These are phyloP conservation scores for Mionectes olivaceus DNA, from an alignment of 2,797 vertebrate species.

Conservation along the genomic window DNA sequence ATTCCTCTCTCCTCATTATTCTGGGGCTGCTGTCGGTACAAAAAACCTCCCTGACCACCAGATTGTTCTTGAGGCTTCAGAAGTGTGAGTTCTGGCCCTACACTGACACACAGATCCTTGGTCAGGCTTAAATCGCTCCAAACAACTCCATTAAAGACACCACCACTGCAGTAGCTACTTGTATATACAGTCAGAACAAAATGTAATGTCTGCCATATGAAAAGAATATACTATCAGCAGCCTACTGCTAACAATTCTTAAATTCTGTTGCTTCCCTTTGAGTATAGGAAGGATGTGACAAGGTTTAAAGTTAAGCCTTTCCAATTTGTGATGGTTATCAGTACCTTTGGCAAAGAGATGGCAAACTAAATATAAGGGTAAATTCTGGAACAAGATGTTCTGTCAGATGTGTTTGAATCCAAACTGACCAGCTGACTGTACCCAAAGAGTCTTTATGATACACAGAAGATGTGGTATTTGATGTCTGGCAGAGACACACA, in stretches of 20 bases:
- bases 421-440: background rate
- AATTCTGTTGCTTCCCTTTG: background rate
- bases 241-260: background rate
- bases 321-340: background rate
- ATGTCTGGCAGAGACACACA: background rate
- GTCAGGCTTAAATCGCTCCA: background rate
- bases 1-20: background rate
- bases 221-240: background rate
- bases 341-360: background rate
- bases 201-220: accelerated
- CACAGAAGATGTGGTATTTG: background rate
- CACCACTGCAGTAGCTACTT: background rate
- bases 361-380: background rate
- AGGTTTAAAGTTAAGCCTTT: background rate
- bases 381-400: background rate
- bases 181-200: background rate
- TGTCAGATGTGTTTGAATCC: background rate
- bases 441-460: background rate
- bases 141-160: background rate
- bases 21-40: background rate
- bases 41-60: background rate
- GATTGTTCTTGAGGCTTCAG: background rate
- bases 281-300: background rate
- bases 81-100: background rate
- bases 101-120: background rate